A percentile compares a stretch with the other conserved stretches of the same genome.
phyloP scores from a whole-genome alignment of 2,888 invertebrate genomes.

The Nymphalis polychloros region DNA sequence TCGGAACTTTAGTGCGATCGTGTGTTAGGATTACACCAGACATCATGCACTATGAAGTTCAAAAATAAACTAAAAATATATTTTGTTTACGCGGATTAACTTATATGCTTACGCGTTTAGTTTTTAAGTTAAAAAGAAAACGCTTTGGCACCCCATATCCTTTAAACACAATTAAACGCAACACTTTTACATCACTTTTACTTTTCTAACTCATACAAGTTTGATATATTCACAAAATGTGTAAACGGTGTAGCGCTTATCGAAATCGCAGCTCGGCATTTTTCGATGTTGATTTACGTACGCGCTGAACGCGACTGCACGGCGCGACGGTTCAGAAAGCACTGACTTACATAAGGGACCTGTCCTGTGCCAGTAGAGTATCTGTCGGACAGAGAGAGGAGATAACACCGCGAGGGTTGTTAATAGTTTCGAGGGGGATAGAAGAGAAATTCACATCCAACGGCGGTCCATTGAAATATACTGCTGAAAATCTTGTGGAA shows the following conservation, averaged over 20 bases:
- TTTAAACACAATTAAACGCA: constrained; percentile 50
- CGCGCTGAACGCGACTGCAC: constrained; percentile 54
- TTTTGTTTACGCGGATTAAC: constrained; percentile 61
- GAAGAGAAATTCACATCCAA: constrained; percentile 65
- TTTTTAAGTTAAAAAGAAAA: constrained; percentile 63
- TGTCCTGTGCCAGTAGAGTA: constrained; percentile 66
- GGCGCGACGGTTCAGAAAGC: constrained; percentile 51
- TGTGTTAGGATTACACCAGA: constrained; percentile 56
- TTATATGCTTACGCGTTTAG: constrained; percentile 57
- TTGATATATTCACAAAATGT: constrained; percentile 37
- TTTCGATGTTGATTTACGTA: constrained; percentile 47
- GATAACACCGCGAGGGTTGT: constrained; percentile 65
- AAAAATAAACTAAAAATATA: constrained; percentile 60
- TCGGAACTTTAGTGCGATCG: constrained; percentile 51
- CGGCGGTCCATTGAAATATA: constrained; percentile 56
- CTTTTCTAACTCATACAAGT: constrained; percentile 54
- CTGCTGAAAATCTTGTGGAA: constrained; percentile 71
- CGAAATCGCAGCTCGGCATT: constrained; percentile 54
- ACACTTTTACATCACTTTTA: constrained; percentile 43
- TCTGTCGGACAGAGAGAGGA: constrained; percentile 64
- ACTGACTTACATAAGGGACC: constrained; percentile 81
- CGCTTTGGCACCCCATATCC: constrained; percentile 55
- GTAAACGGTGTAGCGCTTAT: constrained; percentile 29
- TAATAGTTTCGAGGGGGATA: constrained; percentile 64
- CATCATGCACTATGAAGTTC: constrained; percentile 56